phyloP scores from a whole-genome alignment of 2,797 vertebrate genomes.

The Hippocampus kuda region DNA sequence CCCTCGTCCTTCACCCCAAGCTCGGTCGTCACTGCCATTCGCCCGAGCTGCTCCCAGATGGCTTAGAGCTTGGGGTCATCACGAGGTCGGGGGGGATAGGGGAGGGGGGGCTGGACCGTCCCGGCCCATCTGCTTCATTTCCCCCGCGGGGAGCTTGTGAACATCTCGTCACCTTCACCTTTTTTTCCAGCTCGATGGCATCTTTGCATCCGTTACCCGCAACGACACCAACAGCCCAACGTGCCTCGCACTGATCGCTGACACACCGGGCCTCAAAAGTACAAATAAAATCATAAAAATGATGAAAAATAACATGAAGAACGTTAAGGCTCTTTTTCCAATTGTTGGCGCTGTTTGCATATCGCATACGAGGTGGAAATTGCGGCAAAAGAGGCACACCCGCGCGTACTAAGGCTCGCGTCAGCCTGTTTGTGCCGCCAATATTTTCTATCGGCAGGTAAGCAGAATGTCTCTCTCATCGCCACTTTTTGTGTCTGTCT shows the following conservation, averaged over 20 bases:
- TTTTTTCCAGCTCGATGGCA: conserved; percentile 13
- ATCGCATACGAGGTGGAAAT: conserved; percentile 16
- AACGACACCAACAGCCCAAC: conserved; percentile 36
- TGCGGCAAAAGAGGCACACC: conserved; percentile 34
- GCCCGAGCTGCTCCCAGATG: conserved; percentile 42
- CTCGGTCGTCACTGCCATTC: conserved; percentile 29
- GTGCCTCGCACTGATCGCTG: conserved; percentile 36
- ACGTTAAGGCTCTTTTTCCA: too few relatives aligned
- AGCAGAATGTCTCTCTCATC: conserved; percentile 53
- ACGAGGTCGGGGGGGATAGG: conserved; percentile 23
- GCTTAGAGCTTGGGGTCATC: conserved; percentile 39
- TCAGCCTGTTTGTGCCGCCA: conserved; percentile 58
- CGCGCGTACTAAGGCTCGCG: conserved; percentile 59
- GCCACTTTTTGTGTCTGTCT: conserved; percentile 29
- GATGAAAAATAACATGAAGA: too few relatives aligned
- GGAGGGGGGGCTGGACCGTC: conserved; percentile 26
- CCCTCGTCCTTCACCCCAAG: conserved; percentile 10
- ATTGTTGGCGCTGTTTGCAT: too few relatives aligned
- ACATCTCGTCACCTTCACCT: conserved; percentile 43
- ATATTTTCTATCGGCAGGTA: conserved; percentile 63
- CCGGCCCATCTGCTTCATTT: conserved; percentile 46
- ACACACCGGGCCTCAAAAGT: background rate
- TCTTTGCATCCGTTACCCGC: conserved; percentile 60
- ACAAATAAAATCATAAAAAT: background rate
- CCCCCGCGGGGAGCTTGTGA: conserved; percentile 37